A percentile compares a stretch with the other conserved stretches of the same genome.
These are phyloP conservation scores for Eilema depressum DNA, from an alignment of 2,888 invertebrate genomes.

Conservation along the genomic window DNA sequence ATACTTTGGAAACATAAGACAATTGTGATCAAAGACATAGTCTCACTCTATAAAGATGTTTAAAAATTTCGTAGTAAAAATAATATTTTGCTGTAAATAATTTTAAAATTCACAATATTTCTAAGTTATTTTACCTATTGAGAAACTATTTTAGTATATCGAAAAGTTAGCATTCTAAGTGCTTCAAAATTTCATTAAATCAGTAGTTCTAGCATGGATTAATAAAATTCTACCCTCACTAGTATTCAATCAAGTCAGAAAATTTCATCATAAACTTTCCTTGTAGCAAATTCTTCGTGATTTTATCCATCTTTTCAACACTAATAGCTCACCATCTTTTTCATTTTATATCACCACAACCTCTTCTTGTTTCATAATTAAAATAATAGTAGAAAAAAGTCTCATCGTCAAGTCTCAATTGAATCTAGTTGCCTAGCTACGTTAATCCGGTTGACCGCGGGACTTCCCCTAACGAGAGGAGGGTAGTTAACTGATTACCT, in stretches of 20 bases:
- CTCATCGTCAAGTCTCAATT: conserved; percentile 23
- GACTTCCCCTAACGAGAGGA: conserved; percentile 51
- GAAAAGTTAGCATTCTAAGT: no score
- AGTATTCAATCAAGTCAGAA: not conserved
- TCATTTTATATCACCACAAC: not conserved
- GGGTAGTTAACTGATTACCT: conserved; percentile 60
- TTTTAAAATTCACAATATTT: no score
- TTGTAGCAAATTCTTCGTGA: not conserved
- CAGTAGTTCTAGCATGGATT: not conserved
- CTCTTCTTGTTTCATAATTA: conserved; percentile 33
- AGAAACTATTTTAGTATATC: no score
- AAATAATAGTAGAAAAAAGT: conserved; percentile 30
- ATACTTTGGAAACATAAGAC: no score
- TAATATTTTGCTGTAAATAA: no score
- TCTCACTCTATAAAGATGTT: no score
- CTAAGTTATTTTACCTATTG: no score
- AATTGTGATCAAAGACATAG: no score
- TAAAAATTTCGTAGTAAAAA: no score
- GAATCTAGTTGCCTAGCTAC: conserved; percentile 44
- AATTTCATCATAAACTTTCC: not conserved
- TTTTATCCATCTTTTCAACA: not conserved
- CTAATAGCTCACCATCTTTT: not conserved
- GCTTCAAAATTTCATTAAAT: no score
- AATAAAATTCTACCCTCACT: not conserved
- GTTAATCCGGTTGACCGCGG: conserved; percentile 58